These are phyloP conservation scores for Corythoichthys intestinalis DNA, from an alignment of 2,113 vertebrate genomes.

Conservation along the genomic window DNA sequence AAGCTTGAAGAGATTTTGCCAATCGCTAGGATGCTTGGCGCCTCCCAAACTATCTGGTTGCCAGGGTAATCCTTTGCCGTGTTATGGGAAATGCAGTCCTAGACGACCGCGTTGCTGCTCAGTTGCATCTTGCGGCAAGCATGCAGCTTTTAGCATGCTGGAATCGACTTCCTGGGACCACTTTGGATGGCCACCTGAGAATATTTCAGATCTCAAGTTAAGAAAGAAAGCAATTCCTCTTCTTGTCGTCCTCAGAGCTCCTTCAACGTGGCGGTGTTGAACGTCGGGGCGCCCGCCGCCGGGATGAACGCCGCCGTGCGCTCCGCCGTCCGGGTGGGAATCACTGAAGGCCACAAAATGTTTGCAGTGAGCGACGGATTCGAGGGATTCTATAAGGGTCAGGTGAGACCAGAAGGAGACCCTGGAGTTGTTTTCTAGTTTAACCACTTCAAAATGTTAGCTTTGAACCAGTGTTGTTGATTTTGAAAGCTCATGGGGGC, in stretches of 20 bases:
- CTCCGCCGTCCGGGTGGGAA: constrained; percentile 85
- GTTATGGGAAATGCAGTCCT: neutral
- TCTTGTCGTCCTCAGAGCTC: constrained; percentile 65
- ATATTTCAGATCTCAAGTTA: neutral
- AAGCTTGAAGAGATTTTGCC: neutral
- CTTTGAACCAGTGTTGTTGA: too few species aligned
- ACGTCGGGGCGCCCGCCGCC: constrained; percentile 90
- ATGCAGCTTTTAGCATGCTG: constrained; percentile 49
- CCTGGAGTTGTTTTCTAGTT: too few species aligned
- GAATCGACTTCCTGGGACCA: neutral
- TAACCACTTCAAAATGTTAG: too few species aligned
- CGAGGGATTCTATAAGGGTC: constrained; percentile 86
- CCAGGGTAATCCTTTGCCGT: neutral
- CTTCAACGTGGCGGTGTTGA: constrained; percentile 85
- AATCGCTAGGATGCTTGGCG: neutral
- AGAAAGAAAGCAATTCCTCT: neutral
- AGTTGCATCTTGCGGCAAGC: constrained; percentile 21
- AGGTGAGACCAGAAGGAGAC: constrained; percentile 56
- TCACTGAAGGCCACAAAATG: constrained; percentile 89
- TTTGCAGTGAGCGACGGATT: constrained; percentile 88
- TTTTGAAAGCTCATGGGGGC: too few species aligned
- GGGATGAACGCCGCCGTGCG: constrained; percentile 94
- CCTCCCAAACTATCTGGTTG: neutral
- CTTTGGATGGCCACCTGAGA: neutral
- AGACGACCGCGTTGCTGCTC: constrained; percentile 13